Evolutionary conservation across 2,888 invertebrate species (phyloP).

Genomic region (Dryomyza anilis): DNA sequence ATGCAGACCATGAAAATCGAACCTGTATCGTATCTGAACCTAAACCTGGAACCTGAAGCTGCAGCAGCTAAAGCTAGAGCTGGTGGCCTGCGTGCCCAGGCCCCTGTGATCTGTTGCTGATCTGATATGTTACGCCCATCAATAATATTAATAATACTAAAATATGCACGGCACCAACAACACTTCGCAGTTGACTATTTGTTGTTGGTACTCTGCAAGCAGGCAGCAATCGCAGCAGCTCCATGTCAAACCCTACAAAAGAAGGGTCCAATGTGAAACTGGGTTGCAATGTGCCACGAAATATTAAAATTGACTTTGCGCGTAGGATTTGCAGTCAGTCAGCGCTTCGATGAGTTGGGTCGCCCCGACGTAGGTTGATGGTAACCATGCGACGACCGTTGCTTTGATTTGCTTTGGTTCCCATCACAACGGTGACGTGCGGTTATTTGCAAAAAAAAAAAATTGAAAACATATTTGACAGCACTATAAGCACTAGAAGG

Average conservation of each 20-base stretch:
- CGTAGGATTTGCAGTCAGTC: background rate
- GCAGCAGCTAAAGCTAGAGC: background rate
- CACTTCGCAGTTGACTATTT: too few relatives aligned
- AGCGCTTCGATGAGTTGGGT: too few relatives aligned
- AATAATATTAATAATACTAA: slow-evolving; percentile 24
- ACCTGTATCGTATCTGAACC: too few relatives aligned
- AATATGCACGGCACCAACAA: too few relatives aligned
- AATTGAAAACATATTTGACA: too few relatives aligned
- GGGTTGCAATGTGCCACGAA: background rate
- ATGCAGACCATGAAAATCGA: too few relatives aligned
- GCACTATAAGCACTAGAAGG: too few relatives aligned
- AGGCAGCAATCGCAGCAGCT: background rate
- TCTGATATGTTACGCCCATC: slow-evolving; percentile 24
- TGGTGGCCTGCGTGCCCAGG: background rate
- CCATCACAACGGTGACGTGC: background rate
- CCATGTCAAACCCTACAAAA: background rate
- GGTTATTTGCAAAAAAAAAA: too few relatives aligned
- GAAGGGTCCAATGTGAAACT: background rate
- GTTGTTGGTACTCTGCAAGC: too few relatives aligned
- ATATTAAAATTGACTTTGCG: slow-evolving; percentile 5
- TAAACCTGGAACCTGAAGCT: background rate
- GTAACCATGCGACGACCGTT: too few relatives aligned
- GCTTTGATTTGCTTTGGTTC: slow-evolving; percentile 1
- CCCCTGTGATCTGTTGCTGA: slow-evolving; percentile 16
- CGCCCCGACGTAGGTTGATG: background rate